phyloP scores from a whole-genome alignment of 2,888 invertebrate genomes.

The Caenorhabditis macrosperma region DNA sequence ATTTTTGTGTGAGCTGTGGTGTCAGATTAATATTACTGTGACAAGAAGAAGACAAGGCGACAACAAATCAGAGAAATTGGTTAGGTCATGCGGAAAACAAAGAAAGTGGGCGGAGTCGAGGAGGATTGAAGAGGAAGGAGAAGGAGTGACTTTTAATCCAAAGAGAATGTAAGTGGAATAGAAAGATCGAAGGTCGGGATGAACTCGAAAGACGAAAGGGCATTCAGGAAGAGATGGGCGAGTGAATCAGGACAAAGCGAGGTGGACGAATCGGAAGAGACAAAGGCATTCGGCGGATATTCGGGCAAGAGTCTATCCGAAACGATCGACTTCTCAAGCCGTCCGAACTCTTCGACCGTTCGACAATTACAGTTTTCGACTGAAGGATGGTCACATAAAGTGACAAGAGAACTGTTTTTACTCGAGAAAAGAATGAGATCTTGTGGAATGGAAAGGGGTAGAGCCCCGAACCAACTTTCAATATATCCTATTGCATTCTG shows the following conservation, averaged over 20 bases:
- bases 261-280: background rate
- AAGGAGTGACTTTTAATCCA: conserved; percentile 11
- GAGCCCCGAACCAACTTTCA: too few species aligned
- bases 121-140: too few species aligned
- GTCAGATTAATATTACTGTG: conserved; percentile 18
- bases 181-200: conserved; percentile 2
- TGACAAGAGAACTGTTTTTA: too few species aligned
- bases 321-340: too few species aligned
- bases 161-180: conserved; percentile 6
- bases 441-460: too few species aligned
- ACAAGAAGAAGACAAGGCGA: conserved; percentile 6
- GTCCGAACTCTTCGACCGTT: too few species aligned
- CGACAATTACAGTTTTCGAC: too few species aligned
- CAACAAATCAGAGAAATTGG: conserved; percentile 27
- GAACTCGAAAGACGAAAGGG: background rate
- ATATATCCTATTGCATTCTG: too few species aligned
- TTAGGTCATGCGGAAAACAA: conserved; percentile 7
- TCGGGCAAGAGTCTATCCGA: too few species aligned
- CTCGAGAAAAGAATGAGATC: too few species aligned
- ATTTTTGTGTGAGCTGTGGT: background rate
- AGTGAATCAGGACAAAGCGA: conserved; percentile 15
- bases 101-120: conserved; percentile 14
- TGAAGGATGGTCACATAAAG: too few species aligned
- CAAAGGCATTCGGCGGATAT: background rate
- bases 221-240: conserved; percentile 11